Evolutionary conservation across 2,113 vertebrate species (phyloP).

Genomic region (Aphyosemion australe): DNA sequence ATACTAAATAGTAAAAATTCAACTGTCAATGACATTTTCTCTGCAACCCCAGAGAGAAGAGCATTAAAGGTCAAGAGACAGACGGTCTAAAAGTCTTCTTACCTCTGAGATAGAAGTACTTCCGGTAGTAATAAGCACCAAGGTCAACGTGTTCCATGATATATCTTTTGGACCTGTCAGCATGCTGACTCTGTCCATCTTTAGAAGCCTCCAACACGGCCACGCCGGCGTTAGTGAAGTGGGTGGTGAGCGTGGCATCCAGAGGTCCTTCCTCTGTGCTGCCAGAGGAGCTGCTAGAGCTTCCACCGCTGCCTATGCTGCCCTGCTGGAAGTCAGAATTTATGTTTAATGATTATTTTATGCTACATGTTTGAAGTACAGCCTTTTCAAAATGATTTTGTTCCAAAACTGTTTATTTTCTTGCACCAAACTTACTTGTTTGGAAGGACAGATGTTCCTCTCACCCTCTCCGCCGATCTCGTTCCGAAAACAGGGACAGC

Average conservation of each 20-base stretch:
- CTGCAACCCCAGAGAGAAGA: background rate
- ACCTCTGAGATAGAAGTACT: slow-evolving; percentile 98
- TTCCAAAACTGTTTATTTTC: background rate
- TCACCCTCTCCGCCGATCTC: slow-evolving; percentile 97
- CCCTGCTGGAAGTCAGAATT: slow-evolving; percentile 78
- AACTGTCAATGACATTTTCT: background rate
- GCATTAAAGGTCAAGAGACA: background rate
- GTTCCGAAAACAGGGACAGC: slow-evolving; percentile 97
- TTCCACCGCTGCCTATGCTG: slow-evolving; percentile 82
- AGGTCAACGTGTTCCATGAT: slow-evolving; percentile 96
- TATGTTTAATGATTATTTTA: too few species aligned
- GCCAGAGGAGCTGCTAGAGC: slow-evolving; percentile 80
- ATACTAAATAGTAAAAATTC: background rate
- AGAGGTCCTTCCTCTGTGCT: slow-evolving; percentile 86
- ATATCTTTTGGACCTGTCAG: slow-evolving; percentile 92
- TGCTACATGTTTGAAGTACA: background rate
- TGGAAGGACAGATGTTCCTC: slow-evolving; percentile 90
- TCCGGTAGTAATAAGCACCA: slow-evolving; percentile 95
- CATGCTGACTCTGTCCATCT: slow-evolving; percentile 88
- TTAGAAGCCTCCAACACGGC: slow-evolving; percentile 94
- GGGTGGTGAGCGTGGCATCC: slow-evolving; percentile 88
- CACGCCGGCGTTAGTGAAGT: slow-evolving; percentile 95
- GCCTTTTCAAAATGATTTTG: background rate
- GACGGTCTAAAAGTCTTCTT: slow-evolving; percentile 39
- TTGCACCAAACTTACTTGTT: slow-evolving; percentile 66